Percentiles rank a stretch among this genome's conserved stretches.
These are phyloP conservation scores for Myotis pilosus DNA, from an alignment of 2,797 vertebrate species.

Conservation along the genomic window DNA sequence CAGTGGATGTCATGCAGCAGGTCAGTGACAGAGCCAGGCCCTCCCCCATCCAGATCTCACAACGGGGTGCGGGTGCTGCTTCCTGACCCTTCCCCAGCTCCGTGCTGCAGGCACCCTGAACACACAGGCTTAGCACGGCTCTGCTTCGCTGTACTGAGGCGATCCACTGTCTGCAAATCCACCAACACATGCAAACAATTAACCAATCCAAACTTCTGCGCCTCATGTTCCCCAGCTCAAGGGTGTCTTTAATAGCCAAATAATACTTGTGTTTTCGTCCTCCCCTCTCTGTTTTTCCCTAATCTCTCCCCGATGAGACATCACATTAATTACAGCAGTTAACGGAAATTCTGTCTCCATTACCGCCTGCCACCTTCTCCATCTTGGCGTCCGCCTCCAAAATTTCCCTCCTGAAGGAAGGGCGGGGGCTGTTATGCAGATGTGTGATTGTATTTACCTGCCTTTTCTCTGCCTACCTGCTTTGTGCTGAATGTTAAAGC, in stretches of 20 bases:
- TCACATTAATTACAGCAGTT: conserved; percentile 87
- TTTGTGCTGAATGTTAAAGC: conserved; percentile 72
- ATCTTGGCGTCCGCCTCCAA: conserved; percentile 73
- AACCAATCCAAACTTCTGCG: conserved; percentile 62
- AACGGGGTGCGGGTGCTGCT: too few species aligned
- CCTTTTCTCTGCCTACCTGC: conserved; percentile 25
- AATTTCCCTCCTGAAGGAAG: conserved; percentile 77
- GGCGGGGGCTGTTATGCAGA: conserved; percentile 52
- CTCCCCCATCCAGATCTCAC: neutral
- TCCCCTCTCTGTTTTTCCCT: conserved; percentile 77
- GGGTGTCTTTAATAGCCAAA: conserved; percentile 79
- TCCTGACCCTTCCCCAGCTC: neutral
- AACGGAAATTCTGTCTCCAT: conserved; percentile 83
- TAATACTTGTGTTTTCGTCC: conserved; percentile 78
- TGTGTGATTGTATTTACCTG: conserved; percentile 73
- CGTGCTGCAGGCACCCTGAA: fast-evolving
- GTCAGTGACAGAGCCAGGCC: neutral
- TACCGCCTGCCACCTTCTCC: conserved; percentile 80
- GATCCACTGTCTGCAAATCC: neutral
- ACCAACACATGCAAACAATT: neutral
- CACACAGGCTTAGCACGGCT: fast-evolving
- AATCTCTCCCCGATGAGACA: conserved; percentile 83
- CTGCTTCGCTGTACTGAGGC: fast-evolving
- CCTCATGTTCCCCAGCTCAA: conserved; percentile 69
- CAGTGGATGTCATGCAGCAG: neutral